Conservation (phyloP, 2,113 vertebrate genomes). For the Bubo bubo region DNA sequence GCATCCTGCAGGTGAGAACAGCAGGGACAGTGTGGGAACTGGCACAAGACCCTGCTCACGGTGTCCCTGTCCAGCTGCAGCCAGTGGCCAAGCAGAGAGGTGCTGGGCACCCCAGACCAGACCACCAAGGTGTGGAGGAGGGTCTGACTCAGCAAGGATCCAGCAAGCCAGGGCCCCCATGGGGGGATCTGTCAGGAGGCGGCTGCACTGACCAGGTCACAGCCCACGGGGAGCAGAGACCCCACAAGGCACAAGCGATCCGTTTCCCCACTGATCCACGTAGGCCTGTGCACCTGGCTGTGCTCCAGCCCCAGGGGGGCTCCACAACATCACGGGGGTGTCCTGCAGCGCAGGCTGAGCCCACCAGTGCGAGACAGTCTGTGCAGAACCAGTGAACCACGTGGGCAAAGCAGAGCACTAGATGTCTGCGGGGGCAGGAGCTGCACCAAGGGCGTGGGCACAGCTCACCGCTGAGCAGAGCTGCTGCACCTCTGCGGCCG, state of each 20-base stretch:
- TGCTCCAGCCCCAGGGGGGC: not conserved
- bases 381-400: no score
- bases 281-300: not conserved
- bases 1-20: not conserved
- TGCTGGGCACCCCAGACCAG: no score
- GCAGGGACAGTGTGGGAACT: not conserved
- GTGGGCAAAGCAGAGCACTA: not conserved
- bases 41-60: not conserved
- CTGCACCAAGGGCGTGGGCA: not conserved
- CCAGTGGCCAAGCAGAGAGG: not conserved
- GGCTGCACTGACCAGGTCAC: not conserved
- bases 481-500: not conserved
- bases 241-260: accelerated
- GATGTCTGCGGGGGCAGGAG: not conserved
- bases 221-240: not conserved
- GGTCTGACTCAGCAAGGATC: not conserved
- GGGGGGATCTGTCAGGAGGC: not conserved
- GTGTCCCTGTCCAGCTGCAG: not conserved
- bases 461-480: not conserved
- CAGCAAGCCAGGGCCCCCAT: not conserved
- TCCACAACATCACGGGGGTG: not conserved
- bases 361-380: not conserved
- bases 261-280: accelerated
- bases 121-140: not conserved
- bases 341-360: not conserved